Evolutionary conservation across 1,140 invertebrate genomes (phyloP).

Genomic region (Drosophila pandora): DNA sequence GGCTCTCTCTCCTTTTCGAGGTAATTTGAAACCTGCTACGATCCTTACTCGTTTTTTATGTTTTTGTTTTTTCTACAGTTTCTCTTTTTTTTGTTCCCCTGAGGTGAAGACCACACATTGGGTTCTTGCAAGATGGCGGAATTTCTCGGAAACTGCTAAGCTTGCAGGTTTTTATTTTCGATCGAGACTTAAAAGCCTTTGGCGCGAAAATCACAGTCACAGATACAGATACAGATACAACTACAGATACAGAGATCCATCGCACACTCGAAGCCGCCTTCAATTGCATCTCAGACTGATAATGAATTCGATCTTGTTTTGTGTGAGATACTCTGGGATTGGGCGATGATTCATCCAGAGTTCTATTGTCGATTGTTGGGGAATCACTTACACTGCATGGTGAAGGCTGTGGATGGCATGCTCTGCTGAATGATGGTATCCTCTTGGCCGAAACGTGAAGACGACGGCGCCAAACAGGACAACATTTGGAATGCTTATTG

Average conservation of each 20-base stretch:
- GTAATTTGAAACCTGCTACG: conserved; percentile 33
- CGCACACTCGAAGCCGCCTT: conserved; percentile 23
- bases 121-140: conserved; percentile 58
- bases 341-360: conserved; percentile 23
- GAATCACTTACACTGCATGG: conserved; percentile 83
- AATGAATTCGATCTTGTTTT: conserved; percentile 24
- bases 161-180: conserved; percentile 29
- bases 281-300: conserved; percentile 68
- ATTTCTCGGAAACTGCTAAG: conserved; percentile 34
- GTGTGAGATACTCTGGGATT: neutral
- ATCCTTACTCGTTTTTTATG: conserved; percentile 25
- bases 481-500: conserved; percentile 83
- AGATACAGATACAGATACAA: conserved; percentile 5
- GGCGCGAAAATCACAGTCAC: conserved; percentile 56
- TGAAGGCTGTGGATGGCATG: conserved; percentile 83
- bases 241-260: neutral
- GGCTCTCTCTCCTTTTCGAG: conserved; percentile 4
- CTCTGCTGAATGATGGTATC: conserved; percentile 83
- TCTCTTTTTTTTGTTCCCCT: neutral
- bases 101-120: conserved; percentile 62
- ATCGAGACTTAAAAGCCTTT: conserved; percentile 25
- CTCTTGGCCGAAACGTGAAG: conserved; percentile 84
- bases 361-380: neutral
- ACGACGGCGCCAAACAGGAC: conserved; percentile 83
- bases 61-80: conserved; percentile 31